Evolutionary conservation across 2,888 invertebrate species (phyloP), one percentile per base, ranked within the genome.

Genomic region (Drosophila ezoana): DNA sequence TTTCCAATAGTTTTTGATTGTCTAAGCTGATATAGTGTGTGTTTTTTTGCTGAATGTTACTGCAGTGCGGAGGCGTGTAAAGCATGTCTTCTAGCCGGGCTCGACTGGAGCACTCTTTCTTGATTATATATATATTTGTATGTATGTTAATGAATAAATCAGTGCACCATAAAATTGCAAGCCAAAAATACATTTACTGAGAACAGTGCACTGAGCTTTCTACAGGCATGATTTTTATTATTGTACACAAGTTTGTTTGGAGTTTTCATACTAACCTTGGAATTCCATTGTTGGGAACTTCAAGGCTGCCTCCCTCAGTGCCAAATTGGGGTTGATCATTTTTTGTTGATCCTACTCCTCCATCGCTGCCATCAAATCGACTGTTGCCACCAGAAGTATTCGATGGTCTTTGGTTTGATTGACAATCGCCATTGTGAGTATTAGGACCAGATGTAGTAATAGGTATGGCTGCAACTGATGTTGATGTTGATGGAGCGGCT

Each of bases 381-480:
- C 65, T 79, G 56, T 80, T 87, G 14, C 48, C 49, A 38, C 28
- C 23, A 40, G 44, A 20, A 5, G 59, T 32, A 10, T 52, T 49
- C 4, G 65, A 35, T 76, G 90, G 59, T 72, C 91, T 82, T 18
- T 86, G 79, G 20, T 70, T 76, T 9, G 48, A 52, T 11, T 61
- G 44, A 54, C 76, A 81, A 49, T 93, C 93, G 63, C 92, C 92
- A 85, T 93, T 93, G 79, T 93, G 93, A 72, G 93, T 93, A 61
- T 91, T 72, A 1, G 63, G n/a, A 13, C 66, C 72, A 51, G 65
- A 45, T 16, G 33, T 28, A 6, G 75, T 28, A 43, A 54, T 37
- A 6, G 74, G 44, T 43, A 48, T 44, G 4, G 64, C 10, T 3
- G 40, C 61, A 18, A 51, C 45, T n/a, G 37, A 2, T 37, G n/a